Evolutionary conservation across 2,797 vertebrate genomes (phyloP), one percentile per base, ranked within the genome.

Genomic region (Cyclura pinguis): DNA sequence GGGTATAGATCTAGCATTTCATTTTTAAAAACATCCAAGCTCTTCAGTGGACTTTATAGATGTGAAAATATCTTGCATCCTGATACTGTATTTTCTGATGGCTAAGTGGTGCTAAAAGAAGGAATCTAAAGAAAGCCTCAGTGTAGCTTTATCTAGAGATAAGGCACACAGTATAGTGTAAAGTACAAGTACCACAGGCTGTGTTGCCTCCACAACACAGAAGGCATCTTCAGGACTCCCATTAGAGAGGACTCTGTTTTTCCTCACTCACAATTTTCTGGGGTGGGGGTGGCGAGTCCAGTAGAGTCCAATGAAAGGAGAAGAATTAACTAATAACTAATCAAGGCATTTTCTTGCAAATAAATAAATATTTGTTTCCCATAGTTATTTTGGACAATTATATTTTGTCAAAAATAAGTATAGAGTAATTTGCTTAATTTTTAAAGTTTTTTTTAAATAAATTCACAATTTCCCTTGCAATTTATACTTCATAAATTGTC

Each of bases 101-200:
- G 27, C 42, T 77, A 84, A 77, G 80, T 69, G 29, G 32, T 67
- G 47, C 77, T 80, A 77, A 76, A 85, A 90, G 59, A 87, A 50
- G 47, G 80, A 77, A 87, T 84, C 85, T 90, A 91, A 82, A 84
- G 85, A 78, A 87, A 87, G 73, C 85, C 50, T 52, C 87, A 62
- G 42, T 84, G 85, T 69, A 84, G 77, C 90, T 87, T 90, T 91
- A 87, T 84, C 90, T 87, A 55, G 35, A 87, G 90, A 91, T 91
- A 84, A 91, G 89, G 62, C 76, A 59, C 73, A 84, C 59, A 91
- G 69, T 69, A 82, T 42, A 29, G 78, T 64, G 78, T 82, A 47
- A 83, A 91, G 47, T 52, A 87, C 81, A 83, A 69, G 35, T 69
- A 69, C 50, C 55, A 52, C 72, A 87, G 22, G 80, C 85, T 87